Evolutionary conservation across 2,888 invertebrate species (phyloP).

Genomic region (Ecdyonurus torrentis): DNA sequence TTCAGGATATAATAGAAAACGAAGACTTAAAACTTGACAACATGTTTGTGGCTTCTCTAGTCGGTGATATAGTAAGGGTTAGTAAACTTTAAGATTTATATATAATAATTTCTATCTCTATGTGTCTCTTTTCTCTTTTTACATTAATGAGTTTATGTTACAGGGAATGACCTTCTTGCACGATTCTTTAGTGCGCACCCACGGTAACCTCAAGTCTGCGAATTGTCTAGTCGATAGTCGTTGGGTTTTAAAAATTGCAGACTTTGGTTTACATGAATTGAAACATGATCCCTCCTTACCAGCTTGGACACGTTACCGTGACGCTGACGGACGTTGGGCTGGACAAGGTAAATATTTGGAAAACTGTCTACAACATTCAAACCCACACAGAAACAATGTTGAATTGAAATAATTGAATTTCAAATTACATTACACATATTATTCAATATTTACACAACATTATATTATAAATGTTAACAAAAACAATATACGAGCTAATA

Average conservation of each 20-base stretch:
- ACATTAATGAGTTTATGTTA: constrained; percentile 17
- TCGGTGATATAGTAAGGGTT: constrained; percentile 88
- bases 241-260: constrained; percentile 86
- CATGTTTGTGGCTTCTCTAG: constrained; percentile 90
- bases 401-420: too few species aligned
- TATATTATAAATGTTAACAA: too few species aligned
- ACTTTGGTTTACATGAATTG: constrained; percentile 81
- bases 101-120: too few species aligned
- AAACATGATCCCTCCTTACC: constrained; percentile 43
- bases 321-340: not conserved
- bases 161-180: constrained; percentile 85
- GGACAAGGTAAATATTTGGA: not conserved
- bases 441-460: too few species aligned
- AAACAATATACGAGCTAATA: too few species aligned
- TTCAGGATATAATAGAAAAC: constrained; percentile 81
- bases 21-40: constrained; percentile 90
- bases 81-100: too few species aligned
- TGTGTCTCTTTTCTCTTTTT: too few species aligned
- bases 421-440: too few species aligned
- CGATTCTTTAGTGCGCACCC: constrained; percentile 69
- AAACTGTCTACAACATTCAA: too few species aligned
- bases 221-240: constrained; percentile 90
- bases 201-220: constrained; percentile 74
- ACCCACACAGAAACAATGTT: too few species aligned
- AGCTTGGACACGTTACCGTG: not conserved